A percentile compares a stretch with the other conserved stretches of the same genome.
Evolutionary conservation across 2,113 vertebrate genomes (phyloP).

Genomic region (Ailuropoda melanoleuca): DNA sequence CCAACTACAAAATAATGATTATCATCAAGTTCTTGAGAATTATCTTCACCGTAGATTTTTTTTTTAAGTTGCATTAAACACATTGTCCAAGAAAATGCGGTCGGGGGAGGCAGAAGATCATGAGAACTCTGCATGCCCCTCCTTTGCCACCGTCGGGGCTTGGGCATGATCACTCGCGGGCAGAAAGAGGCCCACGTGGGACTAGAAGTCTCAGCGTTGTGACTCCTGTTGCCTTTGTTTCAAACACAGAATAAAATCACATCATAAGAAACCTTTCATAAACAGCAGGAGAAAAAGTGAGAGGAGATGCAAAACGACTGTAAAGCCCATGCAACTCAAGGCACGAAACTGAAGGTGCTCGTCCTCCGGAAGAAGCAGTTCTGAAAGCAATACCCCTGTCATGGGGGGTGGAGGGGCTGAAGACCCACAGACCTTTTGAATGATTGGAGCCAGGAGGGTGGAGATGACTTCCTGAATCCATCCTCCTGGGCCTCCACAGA

Average conservation of each 20-base stretch:
- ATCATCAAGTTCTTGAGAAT: neutral
- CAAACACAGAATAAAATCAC: slow-evolving; percentile 47
- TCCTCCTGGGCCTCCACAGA: neutral
- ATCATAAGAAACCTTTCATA: neutral
- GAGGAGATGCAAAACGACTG: neutral
- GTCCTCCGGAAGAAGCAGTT: neutral
- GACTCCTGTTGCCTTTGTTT: slow-evolving; percentile 6
- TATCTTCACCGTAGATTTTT: neutral
- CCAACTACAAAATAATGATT: neutral
- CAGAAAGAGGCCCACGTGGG: neutral
- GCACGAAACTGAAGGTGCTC: slow-evolving; percentile 13
- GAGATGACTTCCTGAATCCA: neutral
- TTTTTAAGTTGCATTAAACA: neutral
- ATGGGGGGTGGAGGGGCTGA: neutral
- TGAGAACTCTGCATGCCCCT: neutral
- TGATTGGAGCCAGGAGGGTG: neutral
- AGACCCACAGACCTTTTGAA: neutral
- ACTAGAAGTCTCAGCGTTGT: neutral
- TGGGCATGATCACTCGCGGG: neutral
- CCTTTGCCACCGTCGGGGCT: too few relatives aligned
- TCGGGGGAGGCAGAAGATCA: neutral
- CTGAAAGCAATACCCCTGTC: neutral
- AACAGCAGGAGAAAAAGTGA: slow-evolving; percentile 1
- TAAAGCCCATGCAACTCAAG: neutral
- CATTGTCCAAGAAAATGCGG: neutral